Base-by-base conservation (phyloP, 2,888 invertebrate genomes). In the Sycophila texana region DNA sequence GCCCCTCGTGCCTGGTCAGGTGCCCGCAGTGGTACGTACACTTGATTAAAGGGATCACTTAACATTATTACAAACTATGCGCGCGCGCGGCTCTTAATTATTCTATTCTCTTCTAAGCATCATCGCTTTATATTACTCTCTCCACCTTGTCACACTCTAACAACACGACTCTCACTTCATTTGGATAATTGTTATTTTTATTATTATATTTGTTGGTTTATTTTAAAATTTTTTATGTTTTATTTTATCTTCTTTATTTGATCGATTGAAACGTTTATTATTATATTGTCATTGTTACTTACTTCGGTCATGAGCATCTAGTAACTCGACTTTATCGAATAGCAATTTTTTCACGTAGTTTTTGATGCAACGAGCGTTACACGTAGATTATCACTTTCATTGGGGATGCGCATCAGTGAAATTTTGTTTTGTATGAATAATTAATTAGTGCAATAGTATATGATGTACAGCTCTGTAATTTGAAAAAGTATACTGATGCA, bases 1-100 rank as follows among this genome's bases (percentile, higher is more conserved):
- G 92, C 93, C 95, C 83, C 94, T 97, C 89, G 94, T 97, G 91
- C 96, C 97, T 91, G 97, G 97, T 91, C 97, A 97, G 94, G 96
- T 97, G 91, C 97, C 96, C 91, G 90, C 96, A 90, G 97, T 97
- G 95, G 97, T 97, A 92, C 95, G 97, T 94, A 78, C 5, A 4
- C 30, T 49, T 39, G 39, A 39, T 39, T 39, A 39, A 39, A 39
- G 39, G 39, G 39, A 39, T 39, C 39, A 39, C 60, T 60, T 60
- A 20, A 5, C 55, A 60, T 26, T 60, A 60, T 60, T 60, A 20
- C 26, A 26, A 39, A 39, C 39, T 39, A 39, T 10, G 39, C 39
- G 39, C 39, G 39, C 39, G 39, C 39, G 39, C 39, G 39, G 39
- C 39, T 39, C 39, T 39, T 39, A 39, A 39, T 39, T 39, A 39